Conservation (phyloP, 2,888 invertebrate genomes). For the Lasius platythorax region DNA sequence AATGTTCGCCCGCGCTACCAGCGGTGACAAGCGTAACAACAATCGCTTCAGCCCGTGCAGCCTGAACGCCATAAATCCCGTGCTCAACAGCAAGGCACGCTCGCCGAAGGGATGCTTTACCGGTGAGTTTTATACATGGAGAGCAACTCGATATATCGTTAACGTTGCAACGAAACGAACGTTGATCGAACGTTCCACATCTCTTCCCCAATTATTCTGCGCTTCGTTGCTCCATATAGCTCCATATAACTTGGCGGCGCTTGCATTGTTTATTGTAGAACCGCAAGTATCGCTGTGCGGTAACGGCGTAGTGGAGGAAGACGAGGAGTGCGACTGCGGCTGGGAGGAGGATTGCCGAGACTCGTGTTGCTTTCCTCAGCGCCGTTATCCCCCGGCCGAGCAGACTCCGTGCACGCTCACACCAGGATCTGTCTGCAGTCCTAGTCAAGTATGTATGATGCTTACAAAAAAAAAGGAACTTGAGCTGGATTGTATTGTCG, state of each 20-base stretch:
- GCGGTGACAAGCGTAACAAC: constrained; percentile 99
- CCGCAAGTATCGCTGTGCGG: constrained; percentile 98
- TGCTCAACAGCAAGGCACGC: constrained; percentile 96
- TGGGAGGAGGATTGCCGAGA: constrained; percentile 99
- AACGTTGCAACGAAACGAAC: neutral
- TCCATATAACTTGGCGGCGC: constrained; percentile 12
- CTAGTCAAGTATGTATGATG: constrained; percentile 90
- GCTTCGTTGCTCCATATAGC: neutral
- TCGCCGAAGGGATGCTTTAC: constrained; percentile 97
- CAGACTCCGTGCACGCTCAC: constrained; percentile 96
- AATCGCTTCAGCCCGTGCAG: constrained; percentile 97
- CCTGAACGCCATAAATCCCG: constrained; percentile 95
- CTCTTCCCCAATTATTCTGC: constrained; percentile 15
- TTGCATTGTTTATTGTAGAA: constrained; percentile 87
- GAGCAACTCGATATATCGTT: neutral
- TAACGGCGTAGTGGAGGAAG: constrained; percentile 98
- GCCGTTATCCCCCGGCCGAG: constrained; percentile 91
- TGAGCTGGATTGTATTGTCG: constrained; percentile 39
- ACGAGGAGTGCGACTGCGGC: constrained; percentile 99
- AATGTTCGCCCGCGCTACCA: constrained; percentile 99
- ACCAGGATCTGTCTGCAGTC: constrained; percentile 92
- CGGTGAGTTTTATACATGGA: constrained; percentile 87
- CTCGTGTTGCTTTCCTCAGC: constrained; percentile 96
- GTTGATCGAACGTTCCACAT: constrained; percentile 15
- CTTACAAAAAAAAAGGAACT: constrained; percentile 2